Evolutionary conservation across 2,888 invertebrate species (phyloP).

Genomic region (Hydriomena furcata): DNA sequence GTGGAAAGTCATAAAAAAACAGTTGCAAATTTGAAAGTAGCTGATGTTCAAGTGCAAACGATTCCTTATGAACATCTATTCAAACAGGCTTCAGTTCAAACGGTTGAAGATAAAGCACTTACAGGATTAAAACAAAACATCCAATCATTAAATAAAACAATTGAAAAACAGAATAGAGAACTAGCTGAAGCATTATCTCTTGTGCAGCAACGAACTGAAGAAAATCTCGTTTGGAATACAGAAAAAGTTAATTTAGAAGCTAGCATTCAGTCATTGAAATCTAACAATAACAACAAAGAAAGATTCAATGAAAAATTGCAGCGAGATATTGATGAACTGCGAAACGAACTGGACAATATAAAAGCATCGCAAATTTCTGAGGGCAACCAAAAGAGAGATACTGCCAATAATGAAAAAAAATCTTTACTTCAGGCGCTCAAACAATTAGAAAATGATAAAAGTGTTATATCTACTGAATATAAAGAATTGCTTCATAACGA

Average conservation of each 20-base stretch:
- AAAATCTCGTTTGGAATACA: conserved; percentile 57
- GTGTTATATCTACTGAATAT: conserved; percentile 68
- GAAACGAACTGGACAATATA: conserved; percentile 47
- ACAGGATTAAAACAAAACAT: conserved; percentile 44
- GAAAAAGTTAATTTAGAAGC: conserved; percentile 62
- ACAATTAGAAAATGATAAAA: conserved; percentile 73
- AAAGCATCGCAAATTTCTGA: conserved; percentile 47
- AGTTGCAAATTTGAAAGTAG: conserved; percentile 28
- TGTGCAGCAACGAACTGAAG: conserved; percentile 61
- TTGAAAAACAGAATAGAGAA: conserved; percentile 55
- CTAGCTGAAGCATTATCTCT: conserved; percentile 58
- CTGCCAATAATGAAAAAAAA: conserved; percentile 69
- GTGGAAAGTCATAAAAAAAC: conserved; percentile 19
- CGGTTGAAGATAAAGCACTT: conserved; percentile 47
- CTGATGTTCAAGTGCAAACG: conserved; percentile 56
- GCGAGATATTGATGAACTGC: conserved; percentile 47
- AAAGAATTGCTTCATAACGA: conserved; percentile 78
- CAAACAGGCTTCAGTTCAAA: conserved; percentile 53
- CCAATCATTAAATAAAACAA: conserved; percentile 43
- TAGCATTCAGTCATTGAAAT: conserved; percentile 55
- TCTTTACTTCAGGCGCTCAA: conserved; percentile 63
- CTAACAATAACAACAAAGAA: conserved; percentile 58
- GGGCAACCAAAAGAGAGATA: conserved; percentile 48
- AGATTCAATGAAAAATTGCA: conserved; percentile 49
- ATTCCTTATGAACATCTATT: conserved; percentile 31